Conservation (phyloP, 2,797 vertebrate species). For the Potorous gilbertii region DNA sequence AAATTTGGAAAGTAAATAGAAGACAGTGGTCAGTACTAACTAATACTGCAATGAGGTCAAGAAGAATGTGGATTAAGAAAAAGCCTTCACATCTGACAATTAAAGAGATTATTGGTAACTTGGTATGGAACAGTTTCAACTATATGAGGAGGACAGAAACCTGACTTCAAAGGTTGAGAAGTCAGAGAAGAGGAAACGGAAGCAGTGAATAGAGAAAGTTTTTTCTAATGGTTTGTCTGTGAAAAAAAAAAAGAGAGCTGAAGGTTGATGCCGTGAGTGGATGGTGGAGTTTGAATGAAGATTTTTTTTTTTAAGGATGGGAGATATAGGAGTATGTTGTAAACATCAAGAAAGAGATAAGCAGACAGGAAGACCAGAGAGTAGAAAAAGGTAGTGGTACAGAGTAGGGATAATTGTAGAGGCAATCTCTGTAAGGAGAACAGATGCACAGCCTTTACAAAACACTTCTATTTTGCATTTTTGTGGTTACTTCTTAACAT, state of each 20-base stretch:
- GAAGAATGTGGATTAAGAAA: background rate
- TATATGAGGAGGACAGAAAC: background rate
- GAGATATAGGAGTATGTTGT: background rate
- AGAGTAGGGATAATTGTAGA: background rate
- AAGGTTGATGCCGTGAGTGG: background rate
- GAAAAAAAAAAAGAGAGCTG: background rate
- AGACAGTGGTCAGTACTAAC: background rate
- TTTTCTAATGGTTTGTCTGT: background rate
- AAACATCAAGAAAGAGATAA: background rate
- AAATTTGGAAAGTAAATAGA: background rate
- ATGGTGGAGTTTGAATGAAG: background rate
- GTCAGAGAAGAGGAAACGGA: background rate
- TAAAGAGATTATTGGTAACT: background rate
- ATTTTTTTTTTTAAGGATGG: background rate
- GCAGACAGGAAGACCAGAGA: background rate
- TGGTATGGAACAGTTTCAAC: background rate
- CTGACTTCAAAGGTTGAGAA: background rate
- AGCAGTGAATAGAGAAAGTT: background rate
- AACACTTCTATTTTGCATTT: slow-evolving; percentile 46
- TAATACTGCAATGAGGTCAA: background rate
- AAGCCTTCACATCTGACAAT: background rate
- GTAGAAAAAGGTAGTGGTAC: background rate
- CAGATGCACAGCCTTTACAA: slow-evolving; percentile 33
- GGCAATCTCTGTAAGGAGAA: background rate
- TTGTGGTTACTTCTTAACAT: background rate